Base-by-base conservation (phyloP, 2,888 invertebrate genomes). In the Andrena praecox region DNA sequence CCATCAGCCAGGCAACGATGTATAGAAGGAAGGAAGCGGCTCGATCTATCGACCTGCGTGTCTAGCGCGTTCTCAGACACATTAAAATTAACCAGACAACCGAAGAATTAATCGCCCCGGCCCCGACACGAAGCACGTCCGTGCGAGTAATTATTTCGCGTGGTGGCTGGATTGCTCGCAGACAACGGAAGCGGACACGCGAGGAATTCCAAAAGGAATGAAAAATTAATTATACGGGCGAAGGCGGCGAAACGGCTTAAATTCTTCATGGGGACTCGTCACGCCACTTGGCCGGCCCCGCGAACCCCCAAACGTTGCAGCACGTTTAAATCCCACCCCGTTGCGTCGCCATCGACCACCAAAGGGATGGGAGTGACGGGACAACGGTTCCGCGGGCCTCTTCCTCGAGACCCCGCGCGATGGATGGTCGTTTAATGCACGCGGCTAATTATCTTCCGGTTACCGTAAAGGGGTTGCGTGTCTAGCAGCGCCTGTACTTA, bases 201-300 rank as follows among this genome's bases (percentile, higher is more conserved):
- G 70, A 67, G 68, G 62, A 74, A 73, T 75, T 79, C 50, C 66
- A 70, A 77, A 69, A 62, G 24, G 79, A 74, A 33, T 76, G 79
- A 84, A 85, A 85, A 85, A 87, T 85, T 85, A 87, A 87, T 87
- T 79, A 76, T 59, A 75, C 71, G 68, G 33, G 31, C 54, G 69
- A 52, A 60, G 68, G 63, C 27, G 60, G 70, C 60, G 80, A 66
- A 80, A 70, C 76, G 50, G 77, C 56, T 80, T 85, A 82, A 82
- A 82, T 77, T 78, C 77, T 85, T 82, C 75, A 80, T 70, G 69
- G 71, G 60, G 35, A 20, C 33, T 59, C 56, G 80, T 59, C 85
- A 68, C 76, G 75, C 74, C 59, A 72, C 48, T 50, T 62, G 20
- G 27, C 33, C 56, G 24, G 27, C 12, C 52, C n/a, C 54, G 35